Percentiles rank a stretch among this genome's conserved stretches.
Evolutionary conservation across 2,113 vertebrate genomes (phyloP).

Genomic region (Ariopsis seemanni): DNA sequence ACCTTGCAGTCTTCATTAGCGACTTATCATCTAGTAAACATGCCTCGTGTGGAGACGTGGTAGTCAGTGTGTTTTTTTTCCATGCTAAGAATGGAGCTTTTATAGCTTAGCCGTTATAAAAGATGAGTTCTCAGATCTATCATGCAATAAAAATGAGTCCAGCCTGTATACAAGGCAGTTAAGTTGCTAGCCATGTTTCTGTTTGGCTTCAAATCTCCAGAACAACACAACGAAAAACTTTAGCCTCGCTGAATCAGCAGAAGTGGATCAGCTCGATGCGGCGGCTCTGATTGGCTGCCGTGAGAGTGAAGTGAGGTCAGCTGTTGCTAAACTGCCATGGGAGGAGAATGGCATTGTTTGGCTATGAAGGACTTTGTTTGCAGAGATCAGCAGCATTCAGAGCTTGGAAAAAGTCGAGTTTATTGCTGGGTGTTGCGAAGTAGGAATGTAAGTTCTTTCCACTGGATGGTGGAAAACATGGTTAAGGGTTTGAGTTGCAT

Average conservation of each 20-base stretch:
- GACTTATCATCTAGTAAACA: not conserved
- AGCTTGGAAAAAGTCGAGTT: conserved; percentile 5
- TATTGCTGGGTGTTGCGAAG: conserved; percentile 7
- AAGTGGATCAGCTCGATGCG: conserved; percentile 42
- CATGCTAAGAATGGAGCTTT: not conserved
- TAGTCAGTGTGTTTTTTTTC: conserved; percentile 15
- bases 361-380: conserved; percentile 24
- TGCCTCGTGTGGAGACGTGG: not conserved
- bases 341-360: conserved; percentile 25
- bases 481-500: not conserved
- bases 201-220: conserved; percentile 41
- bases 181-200: conserved; percentile 15
- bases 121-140: not conserved
- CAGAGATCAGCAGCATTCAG: not conserved
- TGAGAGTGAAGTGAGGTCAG: conserved; percentile 53
- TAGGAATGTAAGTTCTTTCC: not conserved
- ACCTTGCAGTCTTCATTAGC: conserved; percentile 19
- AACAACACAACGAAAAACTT: conserved; percentile 44
- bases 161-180: conserved; percentile 37
- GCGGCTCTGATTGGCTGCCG: conserved; percentile 54
- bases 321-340: conserved; percentile 68
- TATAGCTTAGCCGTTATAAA: conserved; percentile 6
- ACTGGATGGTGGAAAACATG: not conserved
- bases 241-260: conserved; percentile 62
- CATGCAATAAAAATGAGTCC: conserved; percentile 10